Conservation (phyloP, 2,113 vertebrate species). For the Ceuthmochares aereus region DNA sequence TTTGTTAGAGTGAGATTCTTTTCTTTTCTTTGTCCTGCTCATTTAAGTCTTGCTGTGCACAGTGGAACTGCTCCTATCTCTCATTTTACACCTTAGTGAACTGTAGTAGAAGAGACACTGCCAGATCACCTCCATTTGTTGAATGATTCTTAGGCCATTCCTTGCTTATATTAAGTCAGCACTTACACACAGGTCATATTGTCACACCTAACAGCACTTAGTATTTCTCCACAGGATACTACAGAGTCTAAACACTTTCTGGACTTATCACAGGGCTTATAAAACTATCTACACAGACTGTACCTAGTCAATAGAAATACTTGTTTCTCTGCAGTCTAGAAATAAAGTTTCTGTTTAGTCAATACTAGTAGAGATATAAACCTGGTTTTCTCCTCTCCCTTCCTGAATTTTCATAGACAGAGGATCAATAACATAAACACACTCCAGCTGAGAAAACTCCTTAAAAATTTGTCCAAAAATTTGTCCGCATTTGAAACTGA, state of each 20-base stretch:
- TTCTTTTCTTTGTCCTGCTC: not conserved
- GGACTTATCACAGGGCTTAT: slow-evolving; percentile 12
- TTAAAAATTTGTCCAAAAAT: slow-evolving; percentile 21
- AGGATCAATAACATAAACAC: slow-evolving; percentile 1
- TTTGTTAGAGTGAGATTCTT: not conserved
- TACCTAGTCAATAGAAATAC: not conserved
- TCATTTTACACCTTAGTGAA: slow-evolving; percentile 29
- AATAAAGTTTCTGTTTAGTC: not conserved
- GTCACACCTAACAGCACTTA: not conserved
- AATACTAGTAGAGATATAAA: not conserved
- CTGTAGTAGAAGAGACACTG: slow-evolving; percentile 4
- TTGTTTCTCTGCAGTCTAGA: not conserved
- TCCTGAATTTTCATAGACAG: not conserved
- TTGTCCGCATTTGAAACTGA: slow-evolving; percentile 19
- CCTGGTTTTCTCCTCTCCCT: not conserved
- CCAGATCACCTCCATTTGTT: slow-evolving; percentile 25
- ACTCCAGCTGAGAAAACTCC: slow-evolving; percentile 17
- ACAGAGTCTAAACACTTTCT: slow-evolving; percentile 26
- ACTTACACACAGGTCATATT: slow-evolving; percentile 55
- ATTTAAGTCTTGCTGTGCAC: slow-evolving; percentile 14
- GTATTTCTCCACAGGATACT: slow-evolving; percentile 37
- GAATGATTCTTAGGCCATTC: slow-evolving; percentile 21
- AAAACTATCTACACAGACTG: slow-evolving; percentile 37
- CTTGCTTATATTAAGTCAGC: slow-evolving; percentile 59
- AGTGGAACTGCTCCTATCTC: not conserved